A percentile compares a stretch with the other conserved stretches of the same genome.
These are phyloP conservation scores for Dryobota labecula DNA, from an alignment of 2,888 invertebrate species.

Conservation along the genomic window DNA sequence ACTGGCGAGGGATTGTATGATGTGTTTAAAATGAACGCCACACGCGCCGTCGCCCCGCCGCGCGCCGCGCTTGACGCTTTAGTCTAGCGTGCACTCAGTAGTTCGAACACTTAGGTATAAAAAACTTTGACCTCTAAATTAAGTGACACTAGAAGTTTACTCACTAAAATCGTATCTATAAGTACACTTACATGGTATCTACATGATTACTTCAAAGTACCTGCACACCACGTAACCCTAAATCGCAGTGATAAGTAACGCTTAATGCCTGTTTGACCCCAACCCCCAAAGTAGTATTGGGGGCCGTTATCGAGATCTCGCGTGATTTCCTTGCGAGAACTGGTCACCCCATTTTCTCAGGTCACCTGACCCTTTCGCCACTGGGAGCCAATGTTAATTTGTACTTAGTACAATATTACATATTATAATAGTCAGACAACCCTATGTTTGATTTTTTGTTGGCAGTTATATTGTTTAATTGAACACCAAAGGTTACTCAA, in stretches of 20 bases:
- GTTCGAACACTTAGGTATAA: no score
- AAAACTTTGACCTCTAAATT: not conserved
- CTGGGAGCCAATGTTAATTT: constrained; percentile 52
- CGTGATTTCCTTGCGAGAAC: constrained; percentile 68
- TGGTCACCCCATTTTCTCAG: constrained; percentile 75
- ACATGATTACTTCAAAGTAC: constrained; percentile 3
- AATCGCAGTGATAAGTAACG: constrained; percentile 41
- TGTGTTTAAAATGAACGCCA: no score
- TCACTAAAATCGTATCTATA: not conserved
- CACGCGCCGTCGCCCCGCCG: no score
- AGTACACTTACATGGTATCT: not conserved
- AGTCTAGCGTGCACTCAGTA: no score
- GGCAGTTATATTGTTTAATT: no score
- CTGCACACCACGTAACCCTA: constrained; percentile 17
- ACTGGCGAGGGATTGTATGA: no score
- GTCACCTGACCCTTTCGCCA: constrained; percentile 71
- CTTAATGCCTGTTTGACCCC: constrained; percentile 54
- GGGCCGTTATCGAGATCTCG: constrained; percentile 73
- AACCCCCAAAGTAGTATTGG: constrained; percentile 40
- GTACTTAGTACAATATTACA: constrained; percentile 1
- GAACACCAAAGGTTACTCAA: no score
- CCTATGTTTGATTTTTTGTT: constrained; percentile 1
- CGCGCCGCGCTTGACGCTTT: no score
- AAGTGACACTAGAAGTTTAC: not conserved
- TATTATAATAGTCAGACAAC: constrained; percentile 32